Conservation (phyloP, 35 echinoderm and acorn worm species). For the Heliocidaris erythrogramma region DNA sequence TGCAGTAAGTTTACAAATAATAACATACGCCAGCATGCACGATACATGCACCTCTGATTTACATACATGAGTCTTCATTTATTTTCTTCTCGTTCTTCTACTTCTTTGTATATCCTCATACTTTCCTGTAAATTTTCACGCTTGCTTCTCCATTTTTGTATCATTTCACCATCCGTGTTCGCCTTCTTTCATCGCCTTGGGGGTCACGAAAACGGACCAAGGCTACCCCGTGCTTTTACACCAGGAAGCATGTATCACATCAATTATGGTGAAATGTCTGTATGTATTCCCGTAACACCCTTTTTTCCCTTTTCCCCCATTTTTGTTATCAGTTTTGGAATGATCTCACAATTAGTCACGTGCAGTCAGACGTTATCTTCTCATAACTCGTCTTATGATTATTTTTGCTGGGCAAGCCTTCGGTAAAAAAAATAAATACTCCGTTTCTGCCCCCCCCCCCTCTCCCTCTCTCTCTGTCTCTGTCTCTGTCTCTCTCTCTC, state of each 20-base stretch:
- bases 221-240: neutral
- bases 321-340: neutral
- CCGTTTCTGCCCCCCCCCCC: neutral
- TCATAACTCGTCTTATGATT: neutral
- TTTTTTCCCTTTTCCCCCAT: neutral
- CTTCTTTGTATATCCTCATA: too few species aligned
- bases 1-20: too few species aligned
- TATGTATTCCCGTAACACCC: neutral
- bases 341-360: conserved; percentile 3
- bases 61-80: too few species aligned
- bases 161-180: too few species aligned
- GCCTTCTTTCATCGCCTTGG: neutral
- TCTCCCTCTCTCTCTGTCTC: neutral
- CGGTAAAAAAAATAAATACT: neutral
- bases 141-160: too few species aligned
- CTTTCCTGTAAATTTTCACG: too few species aligned
- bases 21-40: too few species aligned
- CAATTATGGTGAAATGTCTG: neutral
- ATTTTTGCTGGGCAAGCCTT: neutral
- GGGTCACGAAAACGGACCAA: neutral
- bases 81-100: too few species aligned
- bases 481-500: neutral
- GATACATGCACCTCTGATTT: too few species aligned
- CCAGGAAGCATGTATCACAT: neutral
- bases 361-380: neutral